Evolutionary conservation across 2,113 vertebrate species (phyloP).

Genomic region (Rhombomys opimus): DNA sequence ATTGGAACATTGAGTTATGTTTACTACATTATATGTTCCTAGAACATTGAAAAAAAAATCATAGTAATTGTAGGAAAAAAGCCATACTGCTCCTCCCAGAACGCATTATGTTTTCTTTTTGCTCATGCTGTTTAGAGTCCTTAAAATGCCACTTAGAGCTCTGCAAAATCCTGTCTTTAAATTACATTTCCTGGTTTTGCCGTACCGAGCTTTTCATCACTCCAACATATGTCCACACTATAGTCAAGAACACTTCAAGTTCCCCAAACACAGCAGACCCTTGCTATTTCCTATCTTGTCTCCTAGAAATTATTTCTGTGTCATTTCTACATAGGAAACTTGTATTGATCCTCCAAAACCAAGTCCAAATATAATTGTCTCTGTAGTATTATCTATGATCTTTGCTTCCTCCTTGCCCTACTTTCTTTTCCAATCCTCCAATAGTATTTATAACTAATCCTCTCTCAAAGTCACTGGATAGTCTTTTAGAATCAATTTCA

Average conservation of each 20-base stretch:
- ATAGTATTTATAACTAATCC: not conserved
- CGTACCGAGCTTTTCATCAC: not conserved
- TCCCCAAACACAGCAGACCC: conserved; percentile 10
- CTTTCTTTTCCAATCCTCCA: conserved; percentile 42
- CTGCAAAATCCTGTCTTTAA: conserved; percentile 41
- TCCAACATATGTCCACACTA: not conserved
- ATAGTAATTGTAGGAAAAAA: conserved; percentile 65
- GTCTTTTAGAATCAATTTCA: conserved; percentile 43
- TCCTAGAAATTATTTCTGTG: not conserved
- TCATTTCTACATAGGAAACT: not conserved
- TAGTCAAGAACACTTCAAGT: not conserved
- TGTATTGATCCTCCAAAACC: conserved; percentile 2
- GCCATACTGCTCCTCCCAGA: conserved; percentile 38
- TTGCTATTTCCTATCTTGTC: not conserved
- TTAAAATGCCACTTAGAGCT: conserved; percentile 58
- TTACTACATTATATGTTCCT: conserved; percentile 42
- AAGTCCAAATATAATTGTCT: conserved; percentile 19
- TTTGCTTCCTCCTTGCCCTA: not conserved
- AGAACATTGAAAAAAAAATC: conserved; percentile 52
- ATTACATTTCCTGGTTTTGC: conserved; percentile 13
- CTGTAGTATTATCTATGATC: not conserved
- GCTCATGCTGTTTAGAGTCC: conserved; percentile 30
- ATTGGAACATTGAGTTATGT: conserved; percentile 47
- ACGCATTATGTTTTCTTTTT: conserved; percentile 54
- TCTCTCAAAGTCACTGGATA: conserved; percentile 11